Base-by-base conservation (phyloP, 2,113 vertebrate species). In the Brachyhypopomus gauderio region DNA sequence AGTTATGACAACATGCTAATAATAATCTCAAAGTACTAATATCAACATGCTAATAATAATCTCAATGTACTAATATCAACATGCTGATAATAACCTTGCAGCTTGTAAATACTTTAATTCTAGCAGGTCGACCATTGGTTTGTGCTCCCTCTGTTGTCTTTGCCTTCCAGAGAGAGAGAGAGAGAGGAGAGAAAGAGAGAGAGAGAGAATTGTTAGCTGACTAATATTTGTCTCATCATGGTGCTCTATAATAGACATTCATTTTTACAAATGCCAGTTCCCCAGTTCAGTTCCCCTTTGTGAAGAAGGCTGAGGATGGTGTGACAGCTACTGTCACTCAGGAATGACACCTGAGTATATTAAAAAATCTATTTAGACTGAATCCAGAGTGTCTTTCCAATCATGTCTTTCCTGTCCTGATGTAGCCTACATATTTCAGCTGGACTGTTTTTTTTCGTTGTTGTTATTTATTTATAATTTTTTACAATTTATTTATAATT, bases 141-240 rank as follows among this genome's bases (percentile, higher is more conserved):
- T 67, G 17, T 8, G 9, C 7, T 63, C 72, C 19, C 67, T 5
- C 34, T 16, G 17, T 3, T 16, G 34, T 7, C 27, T 14, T 8
- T 30, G 11, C 8, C 62, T 64, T 23, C 45, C 9, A 48, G 4
- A 48, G 23, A 27, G 20, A 60, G 48, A 72, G 36, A 80, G 41
- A 52, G 2, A 30, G 19, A 64, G 38, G 19, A 52, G 12, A 20
- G 22, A 48, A 5, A 67, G 23, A 25, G 25, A 60, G 52, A 72
- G 38, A 80, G 41, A 48, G 36, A 6, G 4, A 45, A 58, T 27
- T 23, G 48, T 60, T 55, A 60, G 17, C 63, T 55, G 78, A 80
- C 19, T 63, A 55, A 80, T 73, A 55, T 63, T 80, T 80, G 36
- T 27, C 38, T 30, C 59, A 34, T 55, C 19, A 20, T 72, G 56